phyloP scores from a whole-genome alignment of 2,797 vertebrate genomes.

The Tadarida brasiliensis region DNA sequence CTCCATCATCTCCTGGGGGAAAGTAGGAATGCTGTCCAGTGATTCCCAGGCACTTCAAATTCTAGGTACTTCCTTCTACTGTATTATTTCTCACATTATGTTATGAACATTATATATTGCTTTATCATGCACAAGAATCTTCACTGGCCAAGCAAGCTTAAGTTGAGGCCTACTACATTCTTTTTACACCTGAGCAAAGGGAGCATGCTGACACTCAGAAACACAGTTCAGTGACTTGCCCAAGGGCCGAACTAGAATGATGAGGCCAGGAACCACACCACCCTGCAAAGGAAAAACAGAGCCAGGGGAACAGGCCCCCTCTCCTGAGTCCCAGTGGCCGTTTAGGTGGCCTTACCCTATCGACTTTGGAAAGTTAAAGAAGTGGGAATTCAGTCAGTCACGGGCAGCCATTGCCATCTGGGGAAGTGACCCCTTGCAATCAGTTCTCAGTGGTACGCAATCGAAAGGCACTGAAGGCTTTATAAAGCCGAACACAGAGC shows the following conservation, averaged over 20 bases:
- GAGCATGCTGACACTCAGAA: background rate
- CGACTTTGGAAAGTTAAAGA: background rate
- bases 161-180: background rate
- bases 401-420: background rate
- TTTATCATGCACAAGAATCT: constrained; percentile 33
- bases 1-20: background rate
- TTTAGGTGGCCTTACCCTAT: background rate
- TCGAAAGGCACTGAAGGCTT: background rate
- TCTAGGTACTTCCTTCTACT: background rate
- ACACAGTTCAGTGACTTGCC: background rate
- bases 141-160: background rate
- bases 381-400: background rate
- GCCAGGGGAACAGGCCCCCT: background rate
- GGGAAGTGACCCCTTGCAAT: background rate
- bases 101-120: background rate
- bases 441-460: background rate
- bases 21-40: background rate
- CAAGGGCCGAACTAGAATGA: background rate
- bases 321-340: background rate
- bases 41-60: constrained; percentile 38
- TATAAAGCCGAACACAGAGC: constrained; percentile 17
- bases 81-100: background rate
- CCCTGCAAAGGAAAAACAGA: background rate
- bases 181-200: background rate
- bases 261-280: background rate